Base-by-base conservation (phyloP, 1,140 invertebrate genomes). In the Holotrichia oblita region DNA sequence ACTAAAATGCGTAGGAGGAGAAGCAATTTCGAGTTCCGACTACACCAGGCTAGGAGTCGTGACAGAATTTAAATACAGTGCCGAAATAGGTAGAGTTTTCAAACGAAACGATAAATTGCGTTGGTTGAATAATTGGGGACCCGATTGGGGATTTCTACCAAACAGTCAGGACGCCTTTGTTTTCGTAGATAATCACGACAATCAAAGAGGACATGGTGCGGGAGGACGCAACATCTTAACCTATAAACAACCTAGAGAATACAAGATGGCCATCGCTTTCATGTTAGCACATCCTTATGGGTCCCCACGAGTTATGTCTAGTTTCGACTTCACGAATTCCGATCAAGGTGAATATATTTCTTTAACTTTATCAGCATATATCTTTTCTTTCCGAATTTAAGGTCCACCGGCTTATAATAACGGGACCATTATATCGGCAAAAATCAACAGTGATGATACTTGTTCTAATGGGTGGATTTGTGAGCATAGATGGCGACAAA, bases 381-480 rank as follows among this genome's bases (percentile, higher is more conserved):
- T 9, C 12, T 9, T 42, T 12, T 9, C 8, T 64, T 64, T 22
- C 0, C 22, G 0, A 20, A 64, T 22, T 64, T 64, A 24, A 64
- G 82, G 82, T 73, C 93, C 94, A 12, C 92, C 93, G 2, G 85
- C 89, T 79, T 89, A 93, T 83, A 80, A 76, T 6, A 84, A 90
- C 79, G 91, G 89, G 12, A 93, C 93, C 81, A 92, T 91, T 22
- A 87, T 92, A n/a, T 89, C 91, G 10, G 90, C 93, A 6, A 87
- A 84, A 24, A 91, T 94, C 41, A 91, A 92, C 59, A 64, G 87
- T 12, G 90, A 94, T 81, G 88, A 90, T 0, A 89, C 87, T 0
- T 97, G 95, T 82, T 90, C 88, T 0, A 92, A 92, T 82, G 95
- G 94, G 0, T 97, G 95, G 95, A 86, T 96, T 0, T 97, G 96